Conservation (phyloP, 2,113 vertebrate genomes). For the Meriones unguiculatus region DNA sequence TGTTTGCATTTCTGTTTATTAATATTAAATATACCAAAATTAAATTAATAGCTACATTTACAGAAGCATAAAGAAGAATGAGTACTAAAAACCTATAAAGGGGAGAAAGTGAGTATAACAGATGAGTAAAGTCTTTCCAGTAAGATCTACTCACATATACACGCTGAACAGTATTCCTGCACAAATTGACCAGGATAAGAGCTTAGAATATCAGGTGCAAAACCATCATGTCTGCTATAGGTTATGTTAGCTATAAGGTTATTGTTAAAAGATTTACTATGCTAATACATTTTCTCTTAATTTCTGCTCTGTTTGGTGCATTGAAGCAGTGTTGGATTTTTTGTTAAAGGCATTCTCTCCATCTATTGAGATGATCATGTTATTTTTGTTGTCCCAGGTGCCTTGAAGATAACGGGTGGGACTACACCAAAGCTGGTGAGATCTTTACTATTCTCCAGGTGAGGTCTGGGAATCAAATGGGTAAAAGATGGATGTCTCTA, state of each 20-base stretch:
- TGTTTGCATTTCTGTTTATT: not conserved
- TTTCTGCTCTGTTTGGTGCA: not conserved
- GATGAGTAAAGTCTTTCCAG: not conserved
- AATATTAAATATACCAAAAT: not conserved
- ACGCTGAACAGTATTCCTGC: not conserved
- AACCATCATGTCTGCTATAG: not conserved
- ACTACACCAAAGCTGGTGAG: slow-evolving; percentile 48
- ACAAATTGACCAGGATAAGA: not conserved
- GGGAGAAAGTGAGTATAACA: not conserved
- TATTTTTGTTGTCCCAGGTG: slow-evolving; percentile 26
- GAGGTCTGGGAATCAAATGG: not conserved
- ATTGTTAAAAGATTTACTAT: not conserved
- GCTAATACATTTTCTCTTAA: not conserved
- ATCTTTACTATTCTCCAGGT: slow-evolving; percentile 54
- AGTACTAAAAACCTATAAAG: not conserved
- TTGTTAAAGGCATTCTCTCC: not conserved
- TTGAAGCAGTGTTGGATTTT: not conserved
- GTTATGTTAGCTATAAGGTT: not conserved
- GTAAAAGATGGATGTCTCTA: not conserved
- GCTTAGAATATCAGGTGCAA: not conserved
- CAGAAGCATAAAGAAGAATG: not conserved
- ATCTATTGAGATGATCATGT: not conserved
- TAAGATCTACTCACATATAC: not conserved
- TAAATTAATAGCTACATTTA: not conserved
- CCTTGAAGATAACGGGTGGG: slow-evolving; percentile 50